Conservation (phyloP, 2,888 invertebrate genomes). For the Orchestes rusci region DNA sequence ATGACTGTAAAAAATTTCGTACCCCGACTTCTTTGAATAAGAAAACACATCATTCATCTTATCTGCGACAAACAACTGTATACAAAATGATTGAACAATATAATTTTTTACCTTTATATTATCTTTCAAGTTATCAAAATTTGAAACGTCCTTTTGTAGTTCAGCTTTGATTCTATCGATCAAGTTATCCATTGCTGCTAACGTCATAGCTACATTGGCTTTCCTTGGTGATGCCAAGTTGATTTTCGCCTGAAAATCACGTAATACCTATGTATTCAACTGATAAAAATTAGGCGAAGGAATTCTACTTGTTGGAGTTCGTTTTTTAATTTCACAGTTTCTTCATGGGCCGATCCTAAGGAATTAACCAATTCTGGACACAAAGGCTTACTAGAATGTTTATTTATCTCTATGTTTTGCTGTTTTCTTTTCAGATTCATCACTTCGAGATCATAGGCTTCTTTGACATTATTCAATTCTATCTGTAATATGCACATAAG, state of each 20-base stretch:
- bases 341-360: constrained; percentile 8
- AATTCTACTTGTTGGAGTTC: constrained; percentile 27
- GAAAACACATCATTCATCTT: no score
- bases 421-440: constrained; percentile 10
- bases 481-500: constrained; percentile 15
- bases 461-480: constrained; percentile 23
- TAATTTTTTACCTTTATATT: no score
- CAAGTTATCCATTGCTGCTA: constrained; percentile 36
- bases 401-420: background rate
- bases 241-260: constrained; percentile 12
- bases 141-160: constrained; percentile 26
- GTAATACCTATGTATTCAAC: constrained; percentile 4
- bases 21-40: no score
- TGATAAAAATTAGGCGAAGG: constrained; percentile 1
- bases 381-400: background rate
- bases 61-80: no score
- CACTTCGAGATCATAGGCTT: constrained; percentile 13
- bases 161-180: constrained; percentile 37
- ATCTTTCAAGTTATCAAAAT: no score
- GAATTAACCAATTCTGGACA: constrained; percentile 7
- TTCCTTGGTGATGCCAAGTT: constrained; percentile 30
- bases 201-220: constrained; percentile 34
- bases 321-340: constrained; percentile 23
- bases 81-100: no score
- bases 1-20: no score